Evolutionary conservation across 2,113 vertebrate genomes (phyloP).

Genomic region (Toxostoma redivivum): DNA sequence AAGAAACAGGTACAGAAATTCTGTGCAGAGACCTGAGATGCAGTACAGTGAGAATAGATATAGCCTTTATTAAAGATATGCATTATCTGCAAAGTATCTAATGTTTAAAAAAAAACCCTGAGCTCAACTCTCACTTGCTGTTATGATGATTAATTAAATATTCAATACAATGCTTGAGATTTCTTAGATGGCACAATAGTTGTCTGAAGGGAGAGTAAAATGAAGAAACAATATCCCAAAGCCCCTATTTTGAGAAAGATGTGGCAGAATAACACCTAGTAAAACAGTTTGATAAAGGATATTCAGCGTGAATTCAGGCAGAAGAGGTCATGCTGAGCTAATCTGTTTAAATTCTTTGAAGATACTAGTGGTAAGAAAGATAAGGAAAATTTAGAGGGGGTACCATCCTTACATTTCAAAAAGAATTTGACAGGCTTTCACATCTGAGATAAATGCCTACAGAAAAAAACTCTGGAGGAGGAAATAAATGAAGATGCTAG

Average conservation of each 20-base stretch:
- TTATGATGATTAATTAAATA: background rate
- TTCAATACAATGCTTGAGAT: background rate
- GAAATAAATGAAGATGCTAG: background rate
- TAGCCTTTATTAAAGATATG: background rate
- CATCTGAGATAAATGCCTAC: background rate
- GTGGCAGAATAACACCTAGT: slow-evolving; percentile 3
- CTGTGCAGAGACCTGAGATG: background rate
- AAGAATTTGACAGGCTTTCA: slow-evolving; percentile 34
- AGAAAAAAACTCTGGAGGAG: background rate
- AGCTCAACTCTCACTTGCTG: background rate
- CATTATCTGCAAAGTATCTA: background rate
- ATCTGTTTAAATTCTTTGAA: slow-evolving; percentile 54
- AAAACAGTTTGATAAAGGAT: slow-evolving; percentile 57
- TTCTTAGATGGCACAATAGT: background rate
- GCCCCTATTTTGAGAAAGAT: background rate
- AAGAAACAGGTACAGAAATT: background rate
- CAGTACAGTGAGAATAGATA: background rate
- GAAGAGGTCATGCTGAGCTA: slow-evolving; percentile 57
- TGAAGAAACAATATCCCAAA: background rate
- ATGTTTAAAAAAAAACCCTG: background rate
- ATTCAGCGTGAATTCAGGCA: slow-evolving; percentile 14
- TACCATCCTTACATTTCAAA: slow-evolving; percentile 43
- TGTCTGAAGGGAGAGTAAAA: background rate
- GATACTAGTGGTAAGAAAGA: slow-evolving; percentile 39
- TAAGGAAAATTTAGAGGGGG: slow-evolving; percentile 42